Evolutionary conservation across 2,888 invertebrate genomes (phyloP).

Genomic region (Subacronicta megacephala): DNA sequence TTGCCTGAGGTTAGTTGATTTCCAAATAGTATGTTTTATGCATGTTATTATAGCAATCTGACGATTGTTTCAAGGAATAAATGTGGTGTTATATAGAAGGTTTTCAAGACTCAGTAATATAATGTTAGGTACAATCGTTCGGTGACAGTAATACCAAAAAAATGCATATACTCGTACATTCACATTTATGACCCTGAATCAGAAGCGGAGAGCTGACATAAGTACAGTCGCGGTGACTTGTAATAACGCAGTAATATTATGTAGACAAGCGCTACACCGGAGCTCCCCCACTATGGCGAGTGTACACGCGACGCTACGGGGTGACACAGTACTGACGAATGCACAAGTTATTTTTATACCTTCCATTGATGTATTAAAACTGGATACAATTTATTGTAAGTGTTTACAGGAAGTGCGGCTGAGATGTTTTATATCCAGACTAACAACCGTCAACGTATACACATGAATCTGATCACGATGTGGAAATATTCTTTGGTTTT

Average conservation of each 20-base stretch:
- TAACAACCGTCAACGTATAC: conserved; percentile 33
- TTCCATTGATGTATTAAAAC: conserved; percentile 33
- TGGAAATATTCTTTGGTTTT: background rate
- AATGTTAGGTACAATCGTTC: too few relatives aligned
- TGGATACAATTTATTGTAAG: conserved; percentile 49
- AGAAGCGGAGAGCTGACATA: conserved; percentile 51
- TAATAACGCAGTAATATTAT: conserved; percentile 76
- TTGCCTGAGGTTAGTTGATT: conserved; percentile 29
- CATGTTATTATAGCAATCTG: too few relatives aligned
- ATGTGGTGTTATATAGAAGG: too few relatives aligned
- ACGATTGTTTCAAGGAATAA: too few relatives aligned
- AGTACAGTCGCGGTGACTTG: conserved; percentile 60
- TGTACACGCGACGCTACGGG: conserved; percentile 64
- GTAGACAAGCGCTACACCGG: conserved; percentile 76
- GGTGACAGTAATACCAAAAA: too few relatives aligned
- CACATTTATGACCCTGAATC: conserved; percentile 39
- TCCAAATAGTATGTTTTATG: background rate
- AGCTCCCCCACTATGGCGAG: conserved; percentile 62
- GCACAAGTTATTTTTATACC: conserved; percentile 59
- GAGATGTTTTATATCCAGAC: conserved; percentile 25
- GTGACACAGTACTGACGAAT: conserved; percentile 64
- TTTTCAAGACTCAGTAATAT: too few relatives aligned
- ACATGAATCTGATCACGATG: background rate
- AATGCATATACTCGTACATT: too few relatives aligned
- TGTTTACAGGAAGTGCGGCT: conserved; percentile 24